Percentiles rank a stretch among this genome's conserved stretches.
Conservation (phyloP, 2,113 vertebrate species). For the Octodon degus region DNA sequence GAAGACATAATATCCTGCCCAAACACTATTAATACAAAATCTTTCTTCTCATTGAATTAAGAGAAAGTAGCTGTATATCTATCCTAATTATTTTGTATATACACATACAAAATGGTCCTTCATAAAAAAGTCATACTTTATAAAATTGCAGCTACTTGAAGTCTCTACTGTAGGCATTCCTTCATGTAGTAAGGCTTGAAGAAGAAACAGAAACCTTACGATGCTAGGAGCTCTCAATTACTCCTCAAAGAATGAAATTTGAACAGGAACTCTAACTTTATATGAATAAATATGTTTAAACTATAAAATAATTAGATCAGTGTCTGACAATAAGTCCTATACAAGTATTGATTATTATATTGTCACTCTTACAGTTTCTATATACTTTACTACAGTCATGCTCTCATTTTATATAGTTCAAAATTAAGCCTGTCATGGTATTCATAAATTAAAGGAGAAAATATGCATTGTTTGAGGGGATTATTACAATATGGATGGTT, state of each 20-base stretch:
- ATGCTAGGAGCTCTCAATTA: neutral
- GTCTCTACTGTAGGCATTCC: neutral
- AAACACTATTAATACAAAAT: too few relatives aligned
- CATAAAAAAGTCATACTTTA: neutral
- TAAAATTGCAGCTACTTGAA: neutral
- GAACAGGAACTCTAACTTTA: neutral
- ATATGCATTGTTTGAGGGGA: neutral
- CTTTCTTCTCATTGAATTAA: too few relatives aligned
- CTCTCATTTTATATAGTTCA: neutral
- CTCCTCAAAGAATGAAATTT: constrained; percentile 11
- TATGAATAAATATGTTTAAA: neutral
- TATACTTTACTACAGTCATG: neutral
- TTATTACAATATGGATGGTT: neutral
- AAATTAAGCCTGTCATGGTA: neutral
- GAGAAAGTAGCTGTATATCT: too few relatives aligned
- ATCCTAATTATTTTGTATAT: too few relatives aligned
- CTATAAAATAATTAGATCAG: neutral
- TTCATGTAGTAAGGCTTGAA: neutral
- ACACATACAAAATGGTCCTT: too few relatives aligned
- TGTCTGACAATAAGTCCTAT: neutral
- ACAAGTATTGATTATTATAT: neutral
- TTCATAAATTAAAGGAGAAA: neutral
- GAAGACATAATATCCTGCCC: too few relatives aligned
- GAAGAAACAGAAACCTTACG: neutral
- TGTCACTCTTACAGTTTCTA: neutral